phyloP scores from a whole-genome alignment of 2,888 invertebrate genomes.

The Chrysolina oricalcia region DNA sequence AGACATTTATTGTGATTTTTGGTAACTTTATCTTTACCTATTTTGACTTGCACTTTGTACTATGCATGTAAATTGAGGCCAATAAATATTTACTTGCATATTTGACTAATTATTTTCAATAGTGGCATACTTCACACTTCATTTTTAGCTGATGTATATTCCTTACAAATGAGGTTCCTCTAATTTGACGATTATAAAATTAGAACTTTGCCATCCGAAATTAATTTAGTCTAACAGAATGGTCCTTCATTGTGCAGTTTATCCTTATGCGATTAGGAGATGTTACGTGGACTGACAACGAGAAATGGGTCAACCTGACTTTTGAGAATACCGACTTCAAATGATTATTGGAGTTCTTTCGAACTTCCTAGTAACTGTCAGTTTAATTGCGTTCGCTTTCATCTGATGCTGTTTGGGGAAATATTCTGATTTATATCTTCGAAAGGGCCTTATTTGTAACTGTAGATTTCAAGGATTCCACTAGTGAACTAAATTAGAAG shows the following conservation, averaged over 20 bases:
- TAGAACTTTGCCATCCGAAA: slow-evolving; percentile 1
- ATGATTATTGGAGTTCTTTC: slow-evolving; percentile 7
- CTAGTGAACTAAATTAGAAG: neutral
- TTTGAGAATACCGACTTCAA: neutral
- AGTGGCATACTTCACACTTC: neutral
- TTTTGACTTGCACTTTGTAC: too few relatives aligned
- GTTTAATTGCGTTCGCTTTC: slow-evolving; percentile 1
- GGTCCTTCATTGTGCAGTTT: neutral
- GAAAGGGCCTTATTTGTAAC: neutral
- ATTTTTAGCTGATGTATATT: neutral
- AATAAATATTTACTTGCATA: neutral
- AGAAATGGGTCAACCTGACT: neutral
- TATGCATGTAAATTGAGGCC: too few relatives aligned
- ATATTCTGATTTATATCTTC: neutral
- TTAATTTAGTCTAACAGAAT: neutral
- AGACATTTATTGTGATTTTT: too few relatives aligned
- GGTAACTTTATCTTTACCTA: too few relatives aligned
- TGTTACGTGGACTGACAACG: neutral
- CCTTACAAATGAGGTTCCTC: neutral
- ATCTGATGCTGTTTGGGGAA: neutral
- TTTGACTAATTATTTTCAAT: neutral
- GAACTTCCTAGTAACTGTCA: neutral
- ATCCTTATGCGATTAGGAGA: neutral
- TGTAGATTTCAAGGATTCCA: neutral
- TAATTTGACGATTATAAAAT: neutral